A percentile compares a stretch with the other conserved stretches of the same genome.
Evolutionary conservation across 1,140 invertebrate species (phyloP).

Genomic region (Octopus sinensis): DNA sequence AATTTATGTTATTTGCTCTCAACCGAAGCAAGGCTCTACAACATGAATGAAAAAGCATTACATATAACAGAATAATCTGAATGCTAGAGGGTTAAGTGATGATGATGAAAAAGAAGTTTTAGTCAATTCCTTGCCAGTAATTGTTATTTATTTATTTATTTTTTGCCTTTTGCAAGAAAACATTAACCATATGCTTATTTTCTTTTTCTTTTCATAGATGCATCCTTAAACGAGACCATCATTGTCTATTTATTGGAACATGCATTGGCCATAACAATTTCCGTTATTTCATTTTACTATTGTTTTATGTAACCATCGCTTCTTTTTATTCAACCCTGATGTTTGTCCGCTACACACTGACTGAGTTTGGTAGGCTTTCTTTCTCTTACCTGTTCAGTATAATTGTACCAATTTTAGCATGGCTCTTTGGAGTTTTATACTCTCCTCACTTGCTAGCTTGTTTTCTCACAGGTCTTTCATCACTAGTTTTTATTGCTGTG

Average conservation of each 20-base stretch:
- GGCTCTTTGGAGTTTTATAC: conserved; percentile 35
- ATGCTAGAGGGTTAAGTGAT: too few species aligned
- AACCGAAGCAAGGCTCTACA: not conserved
- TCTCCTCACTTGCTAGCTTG: conserved; percentile 32
- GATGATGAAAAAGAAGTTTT: too few species aligned
- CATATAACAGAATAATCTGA: too few species aligned
- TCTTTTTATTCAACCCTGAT: conserved; percentile 39
- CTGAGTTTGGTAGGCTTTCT: conserved; percentile 40
- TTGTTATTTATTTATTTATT: not conserved
- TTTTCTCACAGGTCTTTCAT: conserved; percentile 40
- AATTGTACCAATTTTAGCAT: conserved; percentile 43
- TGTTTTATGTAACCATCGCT: conserved; percentile 67
- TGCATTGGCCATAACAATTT: conserved; percentile 88
- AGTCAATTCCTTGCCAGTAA: too few species aligned
- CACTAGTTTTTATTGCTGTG: conserved; percentile 40
- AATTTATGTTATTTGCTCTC: too few species aligned
- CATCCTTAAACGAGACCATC: conserved; percentile 88
- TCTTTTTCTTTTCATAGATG: conserved; percentile 64
- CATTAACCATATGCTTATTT: conserved; percentile 74
- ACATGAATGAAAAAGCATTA: not conserved
- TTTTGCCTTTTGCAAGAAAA: not conserved
- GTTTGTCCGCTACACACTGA: conserved; percentile 41
- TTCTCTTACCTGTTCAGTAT: conserved; percentile 38
- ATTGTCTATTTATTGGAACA: conserved; percentile 85
- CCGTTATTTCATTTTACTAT: conserved; percentile 80